Base-by-base conservation (phyloP, 2,797 vertebrate genomes). In the Limosa lapponica region DNA sequence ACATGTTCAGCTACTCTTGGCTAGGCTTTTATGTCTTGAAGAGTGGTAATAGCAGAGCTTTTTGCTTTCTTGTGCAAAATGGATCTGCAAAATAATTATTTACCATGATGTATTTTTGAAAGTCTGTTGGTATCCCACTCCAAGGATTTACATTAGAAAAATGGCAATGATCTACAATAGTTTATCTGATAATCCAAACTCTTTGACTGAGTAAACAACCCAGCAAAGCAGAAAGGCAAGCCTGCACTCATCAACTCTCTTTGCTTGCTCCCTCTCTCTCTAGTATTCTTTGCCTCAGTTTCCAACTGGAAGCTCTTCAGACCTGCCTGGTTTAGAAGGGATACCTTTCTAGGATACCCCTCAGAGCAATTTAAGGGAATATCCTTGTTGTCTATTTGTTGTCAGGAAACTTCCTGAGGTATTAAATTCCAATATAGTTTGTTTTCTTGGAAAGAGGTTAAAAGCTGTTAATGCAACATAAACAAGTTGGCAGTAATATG, bases 41-140 rank as follows among this genome's bases (percentile, higher is more conserved):
- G 62, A 84, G 25, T 16, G 25, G 39, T 41, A 93, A 69, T 39
- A 64, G 59, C 59, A 87, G 71, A 74, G 28, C 12, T 52, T 65
- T 95, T 96, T 93, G 17, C 61, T 93, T 93, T 97, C 80, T 91
- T 89, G 24, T 82, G 69, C 58, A 94, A 97, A 97, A 86, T 49
- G 36, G 61, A 79, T 54, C 62, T 79, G 25, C 57, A 87, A 82
- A 93, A 89, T 81, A 95, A 93, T 59, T 71, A 36, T 66, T 91
- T 84, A 88, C 18, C 41, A 62, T 87, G 23, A 84, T 58, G 36
- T 75, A 52, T 66, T 91, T 96, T 67, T 86, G 10, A 49, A 97
- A 78, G 72, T 54, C 77, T 52, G 58, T 62, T 89, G 49, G 65
- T 43, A 89, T 74, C 70, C 46, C 39, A 54, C 54, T 83, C 34